These are phyloP conservation scores for Alosa alosa DNA, from an alignment of 2,113 vertebrate species.

Conservation along the genomic window DNA sequence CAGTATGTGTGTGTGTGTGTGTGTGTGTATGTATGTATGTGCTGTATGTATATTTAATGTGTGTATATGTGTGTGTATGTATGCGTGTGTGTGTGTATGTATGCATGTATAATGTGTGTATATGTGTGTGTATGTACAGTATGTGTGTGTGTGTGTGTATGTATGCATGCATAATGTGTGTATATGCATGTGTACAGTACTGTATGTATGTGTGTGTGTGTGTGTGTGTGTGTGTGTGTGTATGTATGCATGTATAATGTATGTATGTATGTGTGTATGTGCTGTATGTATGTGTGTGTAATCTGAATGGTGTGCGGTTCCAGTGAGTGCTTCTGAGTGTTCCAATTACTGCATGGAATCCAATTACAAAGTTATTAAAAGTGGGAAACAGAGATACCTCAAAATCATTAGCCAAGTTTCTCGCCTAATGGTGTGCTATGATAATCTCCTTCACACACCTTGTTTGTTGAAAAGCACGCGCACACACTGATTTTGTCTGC, in stretches of 20 bases:
- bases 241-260: slow-evolving; percentile 8
- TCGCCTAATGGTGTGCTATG: slow-evolving; percentile 29
- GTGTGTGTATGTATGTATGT: neutral
- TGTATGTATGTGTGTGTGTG: too few relatives aligned
- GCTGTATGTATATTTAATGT: neutral
- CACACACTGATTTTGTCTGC: neutral
- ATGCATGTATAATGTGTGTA: too few relatives aligned
- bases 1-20: neutral
- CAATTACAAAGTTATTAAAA: slow-evolving; percentile 51
- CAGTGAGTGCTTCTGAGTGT: slow-evolving; percentile 32
- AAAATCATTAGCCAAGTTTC: slow-evolving; percentile 42
- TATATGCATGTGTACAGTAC: too few relatives aligned
- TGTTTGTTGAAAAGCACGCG: slow-evolving; percentile 21
- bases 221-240: slow-evolving; percentile 12
- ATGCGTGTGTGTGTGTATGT: neutral
- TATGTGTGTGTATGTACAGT: neutral
- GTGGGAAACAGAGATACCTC: slow-evolving; percentile 44
- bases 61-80: neutral
- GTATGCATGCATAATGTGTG: neutral
- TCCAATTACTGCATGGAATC: slow-evolving; percentile 46
- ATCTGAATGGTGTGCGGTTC: neutral
- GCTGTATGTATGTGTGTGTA: neutral
- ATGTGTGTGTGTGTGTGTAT: slow-evolving; percentile 2
- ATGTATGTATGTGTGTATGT: neutral
- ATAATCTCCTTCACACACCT: slow-evolving; percentile 22